Percentiles rank a stretch among this genome's conserved stretches.
These are phyloP conservation scores for Sparidentex hasta DNA, from an alignment of 2,797 vertebrate genomes.

Conservation along the genomic window DNA sequence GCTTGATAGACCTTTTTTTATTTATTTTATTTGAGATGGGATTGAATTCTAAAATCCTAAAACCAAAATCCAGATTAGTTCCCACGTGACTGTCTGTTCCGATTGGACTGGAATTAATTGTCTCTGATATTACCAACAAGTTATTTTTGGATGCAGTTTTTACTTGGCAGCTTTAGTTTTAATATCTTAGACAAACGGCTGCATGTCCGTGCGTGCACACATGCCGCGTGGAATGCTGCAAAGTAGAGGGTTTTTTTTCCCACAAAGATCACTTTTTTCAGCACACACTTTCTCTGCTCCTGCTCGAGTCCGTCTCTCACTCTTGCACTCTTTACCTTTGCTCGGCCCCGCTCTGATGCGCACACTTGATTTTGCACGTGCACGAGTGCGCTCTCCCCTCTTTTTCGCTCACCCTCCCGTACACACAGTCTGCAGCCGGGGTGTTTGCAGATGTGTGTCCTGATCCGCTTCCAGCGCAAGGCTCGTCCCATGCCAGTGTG, in stretches of 20 bases:
- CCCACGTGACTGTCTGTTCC: neutral
- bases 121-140: conserved; percentile 6
- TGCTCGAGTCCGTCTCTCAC: conserved; percentile 3
- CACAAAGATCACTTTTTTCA: conserved; percentile 48
- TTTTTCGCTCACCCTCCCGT: neutral
- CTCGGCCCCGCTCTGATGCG: conserved; percentile 26
- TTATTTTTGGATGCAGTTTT: neutral
- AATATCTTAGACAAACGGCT: conserved; percentile 14
- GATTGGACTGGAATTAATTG: neutral
- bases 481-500: conserved; percentile 78
- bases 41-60: neutral
- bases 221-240: conserved; percentile 29
- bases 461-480: conserved; percentile 77
- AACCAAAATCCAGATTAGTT: neutral
- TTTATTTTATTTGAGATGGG: neutral
- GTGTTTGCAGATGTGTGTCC: conserved; percentile 82
- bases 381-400: conserved; percentile 13
- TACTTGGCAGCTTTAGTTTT: conserved; percentile 8
- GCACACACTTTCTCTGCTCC: neutral
- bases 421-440: conserved; percentile 24
- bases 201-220: conserved; percentile 24
- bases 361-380: conserved; percentile 44
- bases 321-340: conserved; percentile 19
- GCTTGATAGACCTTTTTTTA: conserved; percentile 3
- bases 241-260: conserved; percentile 46